These are phyloP conservation scores for Melieria omissa DNA, from an alignment of 2,888 invertebrate genomes.

Conservation along the genomic window DNA sequence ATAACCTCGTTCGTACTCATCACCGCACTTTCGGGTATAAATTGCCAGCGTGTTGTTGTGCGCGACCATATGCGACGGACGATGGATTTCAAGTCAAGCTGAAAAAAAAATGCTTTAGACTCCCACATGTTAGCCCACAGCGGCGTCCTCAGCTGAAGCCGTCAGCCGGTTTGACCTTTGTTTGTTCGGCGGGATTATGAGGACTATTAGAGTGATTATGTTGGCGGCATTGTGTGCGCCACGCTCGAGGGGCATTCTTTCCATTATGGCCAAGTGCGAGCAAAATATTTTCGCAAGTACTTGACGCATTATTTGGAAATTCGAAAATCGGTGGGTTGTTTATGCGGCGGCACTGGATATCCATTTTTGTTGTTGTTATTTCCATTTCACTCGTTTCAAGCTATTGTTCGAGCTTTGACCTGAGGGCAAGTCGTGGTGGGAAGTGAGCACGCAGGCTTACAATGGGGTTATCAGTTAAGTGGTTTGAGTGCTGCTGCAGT, in stretches of 20 bases:
- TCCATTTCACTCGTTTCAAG: no score
- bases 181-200: neutral
- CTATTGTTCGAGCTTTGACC: neutral
- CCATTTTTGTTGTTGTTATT: no score
- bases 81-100: no score
- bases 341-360: no score
- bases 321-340: neutral
- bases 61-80: no score
- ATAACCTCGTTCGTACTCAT: no score
- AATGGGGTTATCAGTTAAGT: neutral
- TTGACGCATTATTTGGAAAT: conserved; percentile 11
- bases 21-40: no score
- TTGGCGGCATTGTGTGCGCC: neutral
- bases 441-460: no score
- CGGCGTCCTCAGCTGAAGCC: no score
- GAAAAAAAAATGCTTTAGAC: no score
- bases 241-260: neutral
- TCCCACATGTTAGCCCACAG: no score
- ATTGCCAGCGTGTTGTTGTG: no score
- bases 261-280: conserved; percentile 28
- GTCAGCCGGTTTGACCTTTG: neutral
- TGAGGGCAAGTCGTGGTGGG: neutral
- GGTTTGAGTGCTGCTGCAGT: neutral
- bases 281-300: conserved; percentile 21
- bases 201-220: neutral